Percentiles rank a stretch among this genome's conserved stretches.
Conservation (phyloP, 1,140 invertebrate species). For the Ladona fulva region DNA sequence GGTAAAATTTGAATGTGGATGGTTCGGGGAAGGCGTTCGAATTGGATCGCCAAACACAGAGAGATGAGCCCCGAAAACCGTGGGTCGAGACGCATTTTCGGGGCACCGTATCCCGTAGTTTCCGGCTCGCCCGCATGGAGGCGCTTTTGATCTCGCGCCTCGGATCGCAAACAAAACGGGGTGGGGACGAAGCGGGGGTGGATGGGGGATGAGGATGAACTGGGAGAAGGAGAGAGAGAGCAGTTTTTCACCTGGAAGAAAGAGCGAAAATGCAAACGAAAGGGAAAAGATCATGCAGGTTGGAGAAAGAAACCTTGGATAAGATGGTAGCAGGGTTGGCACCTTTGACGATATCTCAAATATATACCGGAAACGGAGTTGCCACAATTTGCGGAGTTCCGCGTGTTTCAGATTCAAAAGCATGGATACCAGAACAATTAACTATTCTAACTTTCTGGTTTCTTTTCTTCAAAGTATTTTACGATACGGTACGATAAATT, state of each 20-base stretch:
- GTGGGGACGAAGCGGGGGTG: background rate
- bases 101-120: background rate
- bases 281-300: background rate
- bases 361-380: too few relatives aligned
- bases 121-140: background rate
- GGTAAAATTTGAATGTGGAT: background rate
- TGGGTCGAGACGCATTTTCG: background rate
- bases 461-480: too few relatives aligned
- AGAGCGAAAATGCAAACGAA: slow-evolving; percentile 14
- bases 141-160: background rate
- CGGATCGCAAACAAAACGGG: background rate
- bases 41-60: background rate
- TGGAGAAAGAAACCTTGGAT: slow-evolving; percentile 13
- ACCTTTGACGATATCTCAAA: background rate
- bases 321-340: too few relatives aligned
- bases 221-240: background rate
- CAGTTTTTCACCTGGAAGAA: too few relatives aligned
- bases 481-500: too few relatives aligned
- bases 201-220: background rate
- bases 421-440: too few relatives aligned
- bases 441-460: too few relatives aligned
- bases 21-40: background rate
- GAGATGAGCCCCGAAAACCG: background rate
- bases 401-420: too few relatives aligned
- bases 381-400: too few relatives aligned